A percentile compares a stretch with the other conserved stretches of the same genome.
phyloP scores from a whole-genome alignment of 2,888 invertebrate species.

The Athetis lepigone region DNA sequence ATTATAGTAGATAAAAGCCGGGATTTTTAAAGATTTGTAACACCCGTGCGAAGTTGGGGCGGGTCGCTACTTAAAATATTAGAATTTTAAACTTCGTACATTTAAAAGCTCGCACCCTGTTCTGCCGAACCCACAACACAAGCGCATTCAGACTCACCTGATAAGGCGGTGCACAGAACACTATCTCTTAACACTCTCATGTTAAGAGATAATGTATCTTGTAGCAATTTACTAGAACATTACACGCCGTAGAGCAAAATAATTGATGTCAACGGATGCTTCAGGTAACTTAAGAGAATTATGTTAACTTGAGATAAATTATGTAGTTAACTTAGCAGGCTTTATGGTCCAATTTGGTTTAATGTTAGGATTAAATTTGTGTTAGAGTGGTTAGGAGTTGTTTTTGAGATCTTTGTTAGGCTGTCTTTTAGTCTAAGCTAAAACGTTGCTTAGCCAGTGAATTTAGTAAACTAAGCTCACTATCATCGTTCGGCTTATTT shows the following conservation, averaged over 20 bases:
- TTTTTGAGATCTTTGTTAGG: constrained; percentile 8
- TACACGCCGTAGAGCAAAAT: constrained; percentile 31
- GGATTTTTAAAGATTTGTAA: too few relatives aligned
- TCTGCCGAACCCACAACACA: constrained; percentile 12
- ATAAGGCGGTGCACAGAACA: constrained; percentile 65
- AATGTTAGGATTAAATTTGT: constrained; percentile 11
- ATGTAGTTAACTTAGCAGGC: constrained; percentile 5
- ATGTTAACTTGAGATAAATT: constrained; percentile 22
- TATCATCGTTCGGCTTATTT: too few relatives aligned
- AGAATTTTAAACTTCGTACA: not conserved
- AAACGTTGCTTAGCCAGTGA: too few relatives aligned
- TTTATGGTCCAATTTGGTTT: constrained; percentile 36
- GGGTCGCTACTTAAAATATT: too few relatives aligned
- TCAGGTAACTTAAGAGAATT: constrained; percentile 49
- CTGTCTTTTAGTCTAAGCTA: too few relatives aligned
- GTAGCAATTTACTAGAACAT: constrained; percentile 43
- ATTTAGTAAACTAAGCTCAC: too few relatives aligned
- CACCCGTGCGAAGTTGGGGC: too few relatives aligned
- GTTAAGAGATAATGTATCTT: constrained; percentile 54
- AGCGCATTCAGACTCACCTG: constrained; percentile 59
- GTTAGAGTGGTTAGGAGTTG: not conserved
- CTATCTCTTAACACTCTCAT: constrained; percentile 57
- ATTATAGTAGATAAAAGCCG: too few relatives aligned
- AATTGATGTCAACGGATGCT: constrained; percentile 62
- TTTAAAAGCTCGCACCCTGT: constrained; percentile 27